These are phyloP conservation scores for Pachydiplax longipennis DNA, from an alignment of 2,888 invertebrate genomes.

Conservation along the genomic window DNA sequence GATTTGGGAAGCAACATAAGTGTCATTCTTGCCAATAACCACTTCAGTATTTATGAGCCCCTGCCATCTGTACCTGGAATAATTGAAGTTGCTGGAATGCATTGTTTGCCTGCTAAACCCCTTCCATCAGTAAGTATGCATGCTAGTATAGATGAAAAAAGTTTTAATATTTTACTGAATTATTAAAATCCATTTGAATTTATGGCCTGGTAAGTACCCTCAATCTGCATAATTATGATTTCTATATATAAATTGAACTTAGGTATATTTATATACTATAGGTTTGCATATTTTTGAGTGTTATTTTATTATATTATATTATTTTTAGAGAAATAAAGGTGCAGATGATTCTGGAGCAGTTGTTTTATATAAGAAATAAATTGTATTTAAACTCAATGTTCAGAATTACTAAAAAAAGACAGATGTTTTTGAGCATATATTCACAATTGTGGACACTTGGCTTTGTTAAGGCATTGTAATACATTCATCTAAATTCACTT, in stretches of 20 bases:
- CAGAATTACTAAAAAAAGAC: no score
- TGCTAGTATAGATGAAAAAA: background rate
- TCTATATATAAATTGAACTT: no score
- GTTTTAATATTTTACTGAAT: background rate
- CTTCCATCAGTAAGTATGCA: slow-evolving; percentile 66
- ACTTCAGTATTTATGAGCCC: slow-evolving; percentile 78
- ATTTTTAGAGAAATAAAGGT: no score
- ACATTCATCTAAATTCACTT: background rate
- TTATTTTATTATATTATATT: no score
- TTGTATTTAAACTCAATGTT: no score
- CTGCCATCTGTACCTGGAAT: slow-evolving; percentile 81
- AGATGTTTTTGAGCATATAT: no score
- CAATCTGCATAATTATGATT: no score
- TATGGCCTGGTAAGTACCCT: background rate
- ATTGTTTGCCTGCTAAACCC: slow-evolving; percentile 75
- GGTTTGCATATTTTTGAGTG: no score
- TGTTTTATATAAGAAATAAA: no score
- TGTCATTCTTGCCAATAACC: slow-evolving; percentile 80
- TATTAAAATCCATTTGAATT: background rate
- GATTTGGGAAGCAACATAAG: slow-evolving; percentile 26
- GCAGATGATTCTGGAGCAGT: no score
- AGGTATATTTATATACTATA: no score
- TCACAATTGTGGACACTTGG: background rate
- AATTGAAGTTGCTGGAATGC: slow-evolving; percentile 84
- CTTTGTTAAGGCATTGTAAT: background rate